Percentiles rank a stretch among this genome's conserved stretches.
These are phyloP conservation scores for Athalia circularis DNA, from an alignment of 2,888 invertebrate genomes.

Conservation along the genomic window DNA sequence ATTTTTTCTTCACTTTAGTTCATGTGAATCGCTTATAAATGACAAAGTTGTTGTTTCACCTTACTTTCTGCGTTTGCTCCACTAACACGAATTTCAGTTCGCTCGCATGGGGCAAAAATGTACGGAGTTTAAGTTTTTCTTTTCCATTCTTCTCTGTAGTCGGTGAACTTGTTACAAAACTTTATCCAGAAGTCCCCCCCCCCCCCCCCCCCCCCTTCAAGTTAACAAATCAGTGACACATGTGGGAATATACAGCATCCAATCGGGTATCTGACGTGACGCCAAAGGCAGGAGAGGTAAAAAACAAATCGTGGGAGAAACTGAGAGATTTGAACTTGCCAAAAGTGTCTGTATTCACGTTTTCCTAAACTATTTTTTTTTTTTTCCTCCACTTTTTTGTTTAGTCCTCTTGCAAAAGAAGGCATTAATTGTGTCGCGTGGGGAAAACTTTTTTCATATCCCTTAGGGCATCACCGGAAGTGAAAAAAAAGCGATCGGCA, in stretches of 20 bases:
- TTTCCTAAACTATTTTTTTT: not conserved
- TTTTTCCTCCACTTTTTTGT: not conserved
- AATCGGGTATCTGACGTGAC: slow-evolving; percentile 33
- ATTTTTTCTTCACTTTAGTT: not conserved
- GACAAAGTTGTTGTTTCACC: not conserved
- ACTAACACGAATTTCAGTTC: slow-evolving; percentile 1
- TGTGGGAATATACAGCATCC: slow-evolving; percentile 36
- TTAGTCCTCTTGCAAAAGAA: slow-evolving; percentile 19
- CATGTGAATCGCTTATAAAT: not conserved
- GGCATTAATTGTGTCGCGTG: slow-evolving; percentile 24
- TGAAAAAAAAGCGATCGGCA: slow-evolving; percentile 6
- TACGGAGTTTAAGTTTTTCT: not conserved
- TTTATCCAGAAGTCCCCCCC: slow-evolving; percentile 14
- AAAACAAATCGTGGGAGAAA: not conserved
- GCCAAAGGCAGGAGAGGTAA: not conserved
- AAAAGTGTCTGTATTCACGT: slow-evolving; percentile 11
- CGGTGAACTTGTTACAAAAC: slow-evolving; percentile 36
- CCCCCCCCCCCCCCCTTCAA: slow-evolving; percentile 7
- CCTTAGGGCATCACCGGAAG: slow-evolving; percentile 16
- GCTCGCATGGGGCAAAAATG: slow-evolving; percentile 8
- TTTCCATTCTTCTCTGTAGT: not conserved
- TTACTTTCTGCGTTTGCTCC: not conserved
- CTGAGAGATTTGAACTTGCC: slow-evolving; percentile 16
- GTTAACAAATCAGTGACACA: slow-evolving; percentile 32
- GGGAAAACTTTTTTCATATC: slow-evolving; percentile 34